Percentiles rank a stretch among this genome's conserved stretches.
phyloP scores from a whole-genome alignment of 2,888 invertebrate species.

The Apotomis turbidana region DNA sequence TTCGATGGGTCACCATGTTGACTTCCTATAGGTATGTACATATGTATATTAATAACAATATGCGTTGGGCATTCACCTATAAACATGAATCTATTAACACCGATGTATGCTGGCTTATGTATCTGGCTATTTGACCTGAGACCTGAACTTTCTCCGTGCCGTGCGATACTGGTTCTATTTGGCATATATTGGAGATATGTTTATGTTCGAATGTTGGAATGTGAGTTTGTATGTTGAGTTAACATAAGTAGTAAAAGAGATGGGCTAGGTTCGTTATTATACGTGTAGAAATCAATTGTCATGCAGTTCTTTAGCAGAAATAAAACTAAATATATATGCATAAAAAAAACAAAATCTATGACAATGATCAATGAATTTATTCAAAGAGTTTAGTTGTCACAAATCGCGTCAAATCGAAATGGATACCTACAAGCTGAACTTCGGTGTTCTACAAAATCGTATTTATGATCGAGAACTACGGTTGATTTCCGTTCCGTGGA shows the following conservation, averaged over 20 bases:
- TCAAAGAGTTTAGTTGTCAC: too few species aligned
- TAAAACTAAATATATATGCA: neutral
- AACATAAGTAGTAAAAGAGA: constrained; percentile 7
- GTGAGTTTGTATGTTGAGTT: constrained; percentile 22
- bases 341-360: neutral
- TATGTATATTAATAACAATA: constrained; percentile 30
- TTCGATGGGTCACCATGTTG: neutral
- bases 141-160: constrained; percentile 61
- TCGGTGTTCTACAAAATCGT: too few species aligned
- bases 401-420: too few species aligned
- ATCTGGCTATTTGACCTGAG: constrained; percentile 57
- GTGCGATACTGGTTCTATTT: constrained; percentile 52
- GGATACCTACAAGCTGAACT: too few species aligned
- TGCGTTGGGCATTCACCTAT: constrained; percentile 54
- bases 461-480: too few species aligned
- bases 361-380: too few species aligned
- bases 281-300: neutral
- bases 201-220: constrained; percentile 44
- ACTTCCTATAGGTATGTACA: neutral
- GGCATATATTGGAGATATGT: constrained; percentile 45
- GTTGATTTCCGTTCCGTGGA: too few species aligned
- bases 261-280: neutral
- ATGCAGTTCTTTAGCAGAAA: neutral
- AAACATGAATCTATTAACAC: constrained; percentile 72
- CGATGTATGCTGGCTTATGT: constrained; percentile 53